Evolutionary conservation across 2,113 vertebrate genomes (phyloP).

Genomic region (Apteryx mantelli): DNA sequence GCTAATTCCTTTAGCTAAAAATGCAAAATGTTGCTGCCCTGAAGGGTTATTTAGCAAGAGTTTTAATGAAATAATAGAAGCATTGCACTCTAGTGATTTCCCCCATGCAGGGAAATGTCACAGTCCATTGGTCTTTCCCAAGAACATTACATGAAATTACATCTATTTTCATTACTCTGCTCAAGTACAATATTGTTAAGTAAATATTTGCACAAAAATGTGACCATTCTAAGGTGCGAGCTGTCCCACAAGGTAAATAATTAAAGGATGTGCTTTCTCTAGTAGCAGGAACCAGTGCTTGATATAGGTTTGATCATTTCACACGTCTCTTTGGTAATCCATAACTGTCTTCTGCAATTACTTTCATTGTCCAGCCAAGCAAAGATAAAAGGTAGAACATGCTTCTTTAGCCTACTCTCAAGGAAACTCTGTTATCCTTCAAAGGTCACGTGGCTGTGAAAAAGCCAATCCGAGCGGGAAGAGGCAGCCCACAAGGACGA

Average conservation of each 20-base stretch:
- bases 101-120: conserved; percentile 55
- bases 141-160: conserved; percentile 67
- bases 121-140: conserved; percentile 62
- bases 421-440: conserved; percentile 80
- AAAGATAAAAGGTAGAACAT: conserved; percentile 82
- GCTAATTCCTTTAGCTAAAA: conserved; percentile 44
- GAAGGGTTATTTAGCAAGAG: conserved; percentile 44
- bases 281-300: conserved; percentile 68
- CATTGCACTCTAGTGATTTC: conserved; percentile 29
- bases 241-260: conserved; percentile 80
- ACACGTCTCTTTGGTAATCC: conserved; percentile 82
- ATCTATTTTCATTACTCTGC: conserved; percentile 73
- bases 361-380: conserved; percentile 78
- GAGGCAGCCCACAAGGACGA: conserved; percentile 74
- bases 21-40: conserved; percentile 8
- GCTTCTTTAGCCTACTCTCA: conserved; percentile 69
- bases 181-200: conserved; percentile 77
- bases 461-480: conserved; percentile 57
- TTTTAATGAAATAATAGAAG: conserved; percentile 71
- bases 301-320: conserved; percentile 82
- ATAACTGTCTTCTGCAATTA: conserved; percentile 86
- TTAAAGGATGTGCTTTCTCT: conserved; percentile 74
- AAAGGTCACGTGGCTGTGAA: conserved; percentile 58
- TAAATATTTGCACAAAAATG: conserved; percentile 82
- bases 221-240: conserved; percentile 67